Conservation (phyloP, 2,888 invertebrate genomes). For the Drosophila neonasuta region DNA sequence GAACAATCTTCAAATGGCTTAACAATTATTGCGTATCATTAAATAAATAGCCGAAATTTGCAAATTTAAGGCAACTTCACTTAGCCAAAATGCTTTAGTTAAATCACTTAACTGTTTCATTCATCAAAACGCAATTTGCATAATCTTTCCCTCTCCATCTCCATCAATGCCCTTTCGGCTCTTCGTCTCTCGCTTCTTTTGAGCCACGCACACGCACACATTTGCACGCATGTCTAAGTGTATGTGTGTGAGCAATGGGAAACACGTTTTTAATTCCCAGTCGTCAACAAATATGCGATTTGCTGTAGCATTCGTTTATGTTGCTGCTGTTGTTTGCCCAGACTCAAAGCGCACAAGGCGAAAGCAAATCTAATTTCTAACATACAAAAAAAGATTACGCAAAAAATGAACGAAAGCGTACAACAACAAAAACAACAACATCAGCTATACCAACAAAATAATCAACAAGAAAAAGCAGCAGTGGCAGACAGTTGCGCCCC, state of each 20-base stretch:
- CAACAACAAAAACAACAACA: conserved; percentile 24
- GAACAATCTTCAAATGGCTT: conserved; percentile 8
- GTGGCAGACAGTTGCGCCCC: conserved; percentile 58
- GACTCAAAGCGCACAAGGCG: conserved; percentile 50
- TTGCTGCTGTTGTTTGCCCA: conserved; percentile 46
- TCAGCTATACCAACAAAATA: conserved; percentile 40
- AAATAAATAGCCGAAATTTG: conserved; percentile 33
- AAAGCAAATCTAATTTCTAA: conserved; percentile 70
- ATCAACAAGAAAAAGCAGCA: conserved; percentile 46
- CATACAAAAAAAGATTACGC: conserved; percentile 54
- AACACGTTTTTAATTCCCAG: conserved; percentile 71
- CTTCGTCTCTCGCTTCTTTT: neutral
- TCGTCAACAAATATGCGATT: conserved; percentile 57
- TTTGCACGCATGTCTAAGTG: neutral
- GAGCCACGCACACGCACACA: conserved; percentile 14
- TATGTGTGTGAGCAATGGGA: conserved; percentile 30
- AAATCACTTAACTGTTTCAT: conserved; percentile 53
- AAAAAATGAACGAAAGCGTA: conserved; percentile 49
- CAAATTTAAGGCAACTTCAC: conserved; percentile 31
- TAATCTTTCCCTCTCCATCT: conserved; percentile 20
- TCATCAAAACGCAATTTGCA: conserved; percentile 49
- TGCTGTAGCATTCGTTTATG: conserved; percentile 13
- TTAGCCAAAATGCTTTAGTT: conserved; percentile 23
- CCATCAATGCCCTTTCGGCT: neutral
- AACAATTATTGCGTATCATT: conserved; percentile 39